These are phyloP conservation scores for Spongilla lacustris DNA, from an alignment of 37 sponge, comb jelly and placozoan genomes.

Conservation along the genomic window DNA sequence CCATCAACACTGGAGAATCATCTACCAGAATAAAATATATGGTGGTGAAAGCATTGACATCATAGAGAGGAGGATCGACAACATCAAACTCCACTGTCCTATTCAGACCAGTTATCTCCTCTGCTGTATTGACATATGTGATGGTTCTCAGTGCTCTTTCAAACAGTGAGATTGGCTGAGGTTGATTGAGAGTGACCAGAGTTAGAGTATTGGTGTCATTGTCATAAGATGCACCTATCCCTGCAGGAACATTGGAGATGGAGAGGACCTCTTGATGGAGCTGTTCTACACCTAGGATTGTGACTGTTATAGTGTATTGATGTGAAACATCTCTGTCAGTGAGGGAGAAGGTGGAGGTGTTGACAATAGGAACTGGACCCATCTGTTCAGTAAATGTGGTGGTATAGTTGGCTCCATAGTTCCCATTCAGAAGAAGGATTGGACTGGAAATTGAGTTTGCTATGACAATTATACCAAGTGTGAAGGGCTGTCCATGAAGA, in stretches of 20 bases:
- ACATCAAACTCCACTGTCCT: constrained; percentile 46
- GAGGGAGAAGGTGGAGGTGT: constrained; percentile 40
- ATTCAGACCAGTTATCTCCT: constrained; percentile 50
- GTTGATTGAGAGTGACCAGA: not conserved
- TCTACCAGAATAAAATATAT: constrained; percentile 44
- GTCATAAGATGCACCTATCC: constrained; percentile 34
- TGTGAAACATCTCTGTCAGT: constrained; percentile 73
- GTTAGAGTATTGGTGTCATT: constrained; percentile 22
- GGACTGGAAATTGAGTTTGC: constrained; percentile 58
- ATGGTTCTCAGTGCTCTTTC: constrained; percentile 36
- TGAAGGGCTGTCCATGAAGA: constrained; percentile 5
- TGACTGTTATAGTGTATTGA: constrained; percentile 49
- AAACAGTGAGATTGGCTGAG: constrained; percentile 22
- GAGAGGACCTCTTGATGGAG: constrained; percentile 50
- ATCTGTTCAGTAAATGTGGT: constrained; percentile 67
- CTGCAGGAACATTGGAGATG: constrained; percentile 40
- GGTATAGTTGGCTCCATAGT: constrained; percentile 20
- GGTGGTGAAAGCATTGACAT: constrained; percentile 11
- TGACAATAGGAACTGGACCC: constrained; percentile 62
- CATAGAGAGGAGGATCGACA: constrained; percentile 3
- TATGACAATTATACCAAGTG: constrained; percentile 14
- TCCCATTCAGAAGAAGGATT: constrained; percentile 50
- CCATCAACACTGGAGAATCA: constrained; percentile 41
- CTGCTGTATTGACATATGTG: constrained; percentile 66
- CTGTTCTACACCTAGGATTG: constrained; percentile 32